A percentile compares a stretch with the other conserved stretches of the same genome.
These are phyloP conservation scores for Andrena camellia DNA, from an alignment of 2,888 invertebrate species.

Conservation along the genomic window DNA sequence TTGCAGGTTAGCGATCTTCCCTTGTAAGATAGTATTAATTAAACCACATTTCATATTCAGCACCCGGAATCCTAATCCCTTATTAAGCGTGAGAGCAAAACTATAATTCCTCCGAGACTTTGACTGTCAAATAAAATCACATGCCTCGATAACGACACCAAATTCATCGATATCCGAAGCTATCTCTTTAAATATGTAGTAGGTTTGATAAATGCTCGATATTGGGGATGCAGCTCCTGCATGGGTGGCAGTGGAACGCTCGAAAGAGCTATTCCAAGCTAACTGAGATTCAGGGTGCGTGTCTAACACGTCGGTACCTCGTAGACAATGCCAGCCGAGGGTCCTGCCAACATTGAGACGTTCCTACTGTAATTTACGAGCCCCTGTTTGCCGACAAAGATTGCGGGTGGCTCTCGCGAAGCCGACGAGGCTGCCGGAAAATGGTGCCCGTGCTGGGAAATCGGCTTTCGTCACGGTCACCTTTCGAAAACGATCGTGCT, in stretches of 20 bases:
- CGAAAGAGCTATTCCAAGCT: conserved; percentile 34
- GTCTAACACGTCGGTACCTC: conserved; percentile 69
- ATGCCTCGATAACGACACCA: too few species aligned
- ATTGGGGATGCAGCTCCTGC: background rate
- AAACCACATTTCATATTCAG: too few species aligned
- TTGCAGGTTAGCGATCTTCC: too few species aligned
- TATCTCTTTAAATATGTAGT: background rate
- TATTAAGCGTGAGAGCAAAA: too few species aligned
- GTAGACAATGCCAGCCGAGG: conserved; percentile 58
- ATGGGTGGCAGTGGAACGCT: background rate
- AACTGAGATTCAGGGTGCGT: conserved; percentile 56
- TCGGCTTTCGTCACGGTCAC: conserved; percentile 54
- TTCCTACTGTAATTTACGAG: conserved; percentile 75
- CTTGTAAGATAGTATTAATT: too few species aligned
- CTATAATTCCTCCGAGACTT: too few species aligned
- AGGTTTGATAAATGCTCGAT: background rate
- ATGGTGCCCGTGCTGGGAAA: conserved; percentile 38
- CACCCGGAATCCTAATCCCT: too few species aligned
- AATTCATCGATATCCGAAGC: too few species aligned
- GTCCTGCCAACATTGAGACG: conserved; percentile 67
- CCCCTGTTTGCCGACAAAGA: conserved; percentile 80
- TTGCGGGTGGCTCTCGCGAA: conserved; percentile 79
- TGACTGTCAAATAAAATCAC: too few species aligned
- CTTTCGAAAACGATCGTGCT: conserved; percentile 37
- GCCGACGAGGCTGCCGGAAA: conserved; percentile 58